Evolutionary conservation across 2,113 vertebrate genomes (phyloP).

Genomic region (Rutilus rutilus): DNA sequence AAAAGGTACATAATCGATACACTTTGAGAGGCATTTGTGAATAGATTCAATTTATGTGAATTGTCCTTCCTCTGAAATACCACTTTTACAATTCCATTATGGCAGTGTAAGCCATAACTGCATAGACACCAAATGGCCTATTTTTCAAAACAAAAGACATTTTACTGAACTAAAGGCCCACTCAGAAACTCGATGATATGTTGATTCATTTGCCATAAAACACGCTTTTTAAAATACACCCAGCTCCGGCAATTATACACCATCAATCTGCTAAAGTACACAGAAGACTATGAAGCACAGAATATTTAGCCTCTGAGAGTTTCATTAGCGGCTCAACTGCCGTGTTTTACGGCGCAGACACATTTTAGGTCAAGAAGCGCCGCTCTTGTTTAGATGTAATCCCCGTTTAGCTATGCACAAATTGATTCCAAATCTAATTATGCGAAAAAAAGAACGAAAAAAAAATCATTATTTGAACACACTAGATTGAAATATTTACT

Average conservation of each 20-base stretch:
- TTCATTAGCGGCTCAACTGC: conserved; percentile 19
- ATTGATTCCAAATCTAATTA: conserved; percentile 30
- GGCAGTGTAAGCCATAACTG: background rate
- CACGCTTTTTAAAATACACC: conserved; percentile 51
- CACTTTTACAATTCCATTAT: background rate
- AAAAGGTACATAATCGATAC: background rate
- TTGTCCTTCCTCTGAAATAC: conserved; percentile 6
- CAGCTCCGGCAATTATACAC: conserved; percentile 57
- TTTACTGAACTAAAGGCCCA: background rate
- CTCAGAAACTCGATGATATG: conserved; percentile 1
- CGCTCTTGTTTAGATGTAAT: conserved; percentile 6
- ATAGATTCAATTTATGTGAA: conserved; percentile 8
- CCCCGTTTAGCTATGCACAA: conserved; percentile 1
- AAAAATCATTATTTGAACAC: background rate
- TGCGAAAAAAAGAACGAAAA: background rate
- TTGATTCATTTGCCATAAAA: conserved; percentile 21
- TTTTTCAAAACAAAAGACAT: conserved; percentile 1
- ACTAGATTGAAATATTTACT: conserved; percentile 12
- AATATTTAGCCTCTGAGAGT: conserved; percentile 63
- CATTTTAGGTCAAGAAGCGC: conserved; percentile 24
- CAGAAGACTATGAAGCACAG: conserved; percentile 65
- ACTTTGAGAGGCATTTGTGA: background rate
- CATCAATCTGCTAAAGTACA: conserved; percentile 74
- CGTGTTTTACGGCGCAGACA: conserved; percentile 23
- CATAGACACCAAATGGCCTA: background rate